Evolutionary conservation across 2,888 invertebrate species (phyloP).

Genomic region (Nowickia ferox): DNA sequence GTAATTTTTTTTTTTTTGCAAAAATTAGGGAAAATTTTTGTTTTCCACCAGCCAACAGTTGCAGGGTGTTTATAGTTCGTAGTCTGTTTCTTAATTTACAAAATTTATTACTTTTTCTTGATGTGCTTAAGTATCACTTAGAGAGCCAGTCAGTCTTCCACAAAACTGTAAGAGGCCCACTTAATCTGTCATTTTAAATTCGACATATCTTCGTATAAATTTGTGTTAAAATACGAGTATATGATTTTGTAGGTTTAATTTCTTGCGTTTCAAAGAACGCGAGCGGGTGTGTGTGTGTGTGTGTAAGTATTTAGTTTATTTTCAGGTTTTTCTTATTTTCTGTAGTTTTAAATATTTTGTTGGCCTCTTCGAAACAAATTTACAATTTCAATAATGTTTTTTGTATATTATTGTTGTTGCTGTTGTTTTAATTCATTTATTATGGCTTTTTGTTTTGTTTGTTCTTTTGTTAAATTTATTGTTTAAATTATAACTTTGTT

Average conservation of each 20-base stretch:
- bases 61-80: conserved; percentile 16
- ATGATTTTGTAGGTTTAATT: not conserved
- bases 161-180: conserved; percentile 65
- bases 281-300: not conserved
- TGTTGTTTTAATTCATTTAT: conserved; percentile 17
- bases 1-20: not conserved
- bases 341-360: conserved; percentile 45
- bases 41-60: not conserved
- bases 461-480: conserved; percentile 39
- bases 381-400: conserved; percentile 40
- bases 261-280: conserved; percentile 19
- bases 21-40: not conserved
- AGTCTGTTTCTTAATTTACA: not conserved
- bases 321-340: conserved; percentile 19
- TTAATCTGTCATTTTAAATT: conserved; percentile 66
- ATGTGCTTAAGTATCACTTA: conserved; percentile 42
- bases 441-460: conserved; percentile 13
- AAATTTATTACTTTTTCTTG: not conserved
- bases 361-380: conserved; percentile 42
- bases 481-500: conserved; percentile 63
- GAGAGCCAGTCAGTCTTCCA: conserved; percentile 52
- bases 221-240: not conserved
- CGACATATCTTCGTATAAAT: conserved; percentile 27
- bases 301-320: conserved; percentile 47
- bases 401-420: conserved; percentile 26